phyloP scores from a whole-genome alignment of 2,113 vertebrate species.

The Onychorhynchus coronatus region DNA sequence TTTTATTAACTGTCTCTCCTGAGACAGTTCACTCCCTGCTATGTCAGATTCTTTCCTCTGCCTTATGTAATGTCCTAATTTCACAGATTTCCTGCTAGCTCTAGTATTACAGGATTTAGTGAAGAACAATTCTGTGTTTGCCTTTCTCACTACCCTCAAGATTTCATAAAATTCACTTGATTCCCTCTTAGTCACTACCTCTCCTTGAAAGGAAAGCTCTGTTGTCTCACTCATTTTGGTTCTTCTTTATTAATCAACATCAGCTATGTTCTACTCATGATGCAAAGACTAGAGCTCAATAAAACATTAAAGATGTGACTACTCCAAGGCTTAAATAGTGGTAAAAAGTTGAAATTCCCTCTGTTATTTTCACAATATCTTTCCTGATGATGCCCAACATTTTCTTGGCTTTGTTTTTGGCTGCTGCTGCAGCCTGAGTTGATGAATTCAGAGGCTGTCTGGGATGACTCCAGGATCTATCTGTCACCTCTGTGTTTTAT shows the following conservation, averaged over 20 bases:
- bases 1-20: not conserved
- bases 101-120: not conserved
- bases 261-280: not conserved
- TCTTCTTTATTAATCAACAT: not conserved
- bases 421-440: not conserved
- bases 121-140: not conserved
- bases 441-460: not conserved
- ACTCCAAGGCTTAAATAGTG: not conserved
- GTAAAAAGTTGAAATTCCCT: not conserved
- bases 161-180: not conserved
- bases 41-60: not conserved
- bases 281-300: not conserved
- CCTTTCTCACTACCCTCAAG: not conserved
- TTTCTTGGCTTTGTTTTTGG: not conserved
- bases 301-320: not conserved
- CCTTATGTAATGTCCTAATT: not conserved
- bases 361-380: not conserved
- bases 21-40: not conserved
- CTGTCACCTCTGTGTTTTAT: not conserved
- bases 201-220: not conserved
- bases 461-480: not conserved
- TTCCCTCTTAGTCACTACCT: not conserved
- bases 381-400: not conserved
- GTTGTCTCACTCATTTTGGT: not conserved
- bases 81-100: not conserved